Conservation (phyloP, 2,113 vertebrate genomes). For the Triplophysa dalaica region DNA sequence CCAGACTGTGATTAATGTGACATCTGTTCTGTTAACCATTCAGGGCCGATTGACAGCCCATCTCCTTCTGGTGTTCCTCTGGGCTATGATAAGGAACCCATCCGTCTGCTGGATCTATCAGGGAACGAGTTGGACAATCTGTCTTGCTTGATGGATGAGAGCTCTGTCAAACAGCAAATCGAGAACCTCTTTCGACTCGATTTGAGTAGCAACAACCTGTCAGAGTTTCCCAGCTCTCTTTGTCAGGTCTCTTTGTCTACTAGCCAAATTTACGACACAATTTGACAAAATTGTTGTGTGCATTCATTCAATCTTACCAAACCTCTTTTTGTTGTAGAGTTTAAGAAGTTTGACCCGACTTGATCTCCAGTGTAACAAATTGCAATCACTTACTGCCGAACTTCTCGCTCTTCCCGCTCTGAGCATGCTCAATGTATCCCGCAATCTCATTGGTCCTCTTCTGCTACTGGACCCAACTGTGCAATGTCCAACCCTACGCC, state of each 20-base stretch:
- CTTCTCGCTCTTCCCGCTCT: constrained; percentile 83
- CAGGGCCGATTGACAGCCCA: constrained; percentile 71
- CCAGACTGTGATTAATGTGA: not conserved
- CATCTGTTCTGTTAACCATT: constrained; percentile 19
- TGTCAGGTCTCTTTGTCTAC: constrained; percentile 75
- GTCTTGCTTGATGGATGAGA: constrained; percentile 79
- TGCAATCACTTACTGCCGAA: constrained; percentile 77
- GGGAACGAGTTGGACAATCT: constrained; percentile 88
- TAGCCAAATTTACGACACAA: too few relatives aligned
- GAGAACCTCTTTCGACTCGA: constrained; percentile 85
- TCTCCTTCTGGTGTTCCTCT: constrained; percentile 72
- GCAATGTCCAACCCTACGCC: constrained; percentile 79
- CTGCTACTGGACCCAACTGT: constrained; percentile 71
- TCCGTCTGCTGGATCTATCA: constrained; percentile 89
- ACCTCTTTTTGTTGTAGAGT: constrained; percentile 70
- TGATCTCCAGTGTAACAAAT: constrained; percentile 89
- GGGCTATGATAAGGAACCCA: constrained; percentile 79
- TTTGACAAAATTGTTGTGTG: not conserved
- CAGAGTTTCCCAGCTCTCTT: constrained; percentile 79
- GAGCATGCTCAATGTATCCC: constrained; percentile 82
- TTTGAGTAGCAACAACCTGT: constrained; percentile 86
- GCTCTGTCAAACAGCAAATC: constrained; percentile 76
- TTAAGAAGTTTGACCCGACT: constrained; percentile 84
- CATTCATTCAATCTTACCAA: not conserved
- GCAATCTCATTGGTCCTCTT: constrained; percentile 84